These are phyloP conservation scores for Apodemus agrarius DNA, from an alignment of 2,797 vertebrate genomes.

Conservation along the genomic window DNA sequence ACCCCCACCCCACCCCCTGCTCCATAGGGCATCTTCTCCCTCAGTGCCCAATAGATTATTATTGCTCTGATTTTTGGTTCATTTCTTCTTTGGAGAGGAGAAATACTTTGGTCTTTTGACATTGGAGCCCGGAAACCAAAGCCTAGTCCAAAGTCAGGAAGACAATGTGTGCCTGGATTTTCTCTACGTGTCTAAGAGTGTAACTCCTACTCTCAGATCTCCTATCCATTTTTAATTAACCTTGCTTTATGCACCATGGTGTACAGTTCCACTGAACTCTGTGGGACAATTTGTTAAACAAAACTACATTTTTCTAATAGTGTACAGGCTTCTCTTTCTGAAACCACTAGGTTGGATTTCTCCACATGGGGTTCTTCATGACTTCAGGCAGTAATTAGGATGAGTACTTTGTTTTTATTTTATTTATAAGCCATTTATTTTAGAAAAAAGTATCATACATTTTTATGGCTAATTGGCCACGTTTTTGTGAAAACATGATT, in stretches of 20 bases:
- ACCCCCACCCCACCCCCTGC: too few species aligned
- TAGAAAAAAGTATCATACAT: neutral
- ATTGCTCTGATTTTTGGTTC: neutral
- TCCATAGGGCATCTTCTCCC: neutral
- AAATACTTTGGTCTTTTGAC: neutral
- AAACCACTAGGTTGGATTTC: neutral
- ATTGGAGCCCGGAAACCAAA: neutral
- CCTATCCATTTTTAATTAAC: neutral
- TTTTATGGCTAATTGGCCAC: neutral
- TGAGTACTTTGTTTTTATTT: neutral
- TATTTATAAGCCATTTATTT: conserved; percentile 12
- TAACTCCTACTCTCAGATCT: neutral
- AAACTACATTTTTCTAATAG: neutral
- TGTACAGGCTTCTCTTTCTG: neutral
- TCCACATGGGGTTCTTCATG: neutral
- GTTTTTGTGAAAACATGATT: neutral
- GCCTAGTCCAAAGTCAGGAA: neutral
- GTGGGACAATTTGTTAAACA: neutral
- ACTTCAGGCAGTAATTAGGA: neutral
- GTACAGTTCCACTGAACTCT: neutral
- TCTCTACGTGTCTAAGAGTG: neutral
- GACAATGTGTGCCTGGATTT: neutral
- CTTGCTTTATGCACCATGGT: neutral
- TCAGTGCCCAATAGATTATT: neutral
- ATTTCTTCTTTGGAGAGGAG: neutral